These are phyloP conservation scores for Drosophila orosa DNA, from an alignment of 1,140 invertebrate genomes.

Conservation along the genomic window DNA sequence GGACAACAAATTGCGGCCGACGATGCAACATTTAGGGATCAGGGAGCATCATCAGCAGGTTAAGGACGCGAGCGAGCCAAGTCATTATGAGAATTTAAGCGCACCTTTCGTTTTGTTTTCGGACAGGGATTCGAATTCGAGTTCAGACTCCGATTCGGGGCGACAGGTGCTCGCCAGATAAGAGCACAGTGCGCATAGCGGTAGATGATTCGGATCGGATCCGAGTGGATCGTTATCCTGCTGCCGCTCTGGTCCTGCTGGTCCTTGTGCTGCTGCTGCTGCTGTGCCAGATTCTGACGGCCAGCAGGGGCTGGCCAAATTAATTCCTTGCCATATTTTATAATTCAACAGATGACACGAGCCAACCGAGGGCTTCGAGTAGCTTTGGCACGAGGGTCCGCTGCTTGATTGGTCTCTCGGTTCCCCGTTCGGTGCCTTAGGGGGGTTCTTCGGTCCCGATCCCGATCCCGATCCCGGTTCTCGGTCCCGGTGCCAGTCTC, in stretches of 20 bases:
- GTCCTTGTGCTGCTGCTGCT: slow-evolving; percentile 43
- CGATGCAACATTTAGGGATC: slow-evolving; percentile 36
- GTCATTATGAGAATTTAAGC: slow-evolving; percentile 83
- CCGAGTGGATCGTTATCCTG: slow-evolving; percentile 46
- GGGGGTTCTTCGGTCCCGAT: slow-evolving; percentile 19
- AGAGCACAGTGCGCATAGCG: slow-evolving; percentile 60
- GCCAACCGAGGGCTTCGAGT: slow-evolving; percentile 53
- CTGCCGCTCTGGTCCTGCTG: slow-evolving; percentile 22
- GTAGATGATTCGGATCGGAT: slow-evolving; percentile 62
- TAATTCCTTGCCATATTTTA: slow-evolving; percentile 83
- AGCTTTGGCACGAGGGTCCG: slow-evolving; percentile 35
- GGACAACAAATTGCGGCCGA: slow-evolving; percentile 54
- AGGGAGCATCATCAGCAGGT: slow-evolving; percentile 43
- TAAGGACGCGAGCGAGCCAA: slow-evolving; percentile 55
- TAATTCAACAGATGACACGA: slow-evolving; percentile 84
- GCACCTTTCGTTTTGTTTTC: slow-evolving; percentile 76
- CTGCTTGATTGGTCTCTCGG: slow-evolving; percentile 33
- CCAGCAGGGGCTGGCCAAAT: slow-evolving; percentile 64
- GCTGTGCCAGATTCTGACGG: slow-evolving; percentile 75
- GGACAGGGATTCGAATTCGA: slow-evolving; percentile 33
- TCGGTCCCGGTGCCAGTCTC: slow-evolving; percentile 6
- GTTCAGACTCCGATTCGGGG: slow-evolving; percentile 29
- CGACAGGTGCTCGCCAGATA: slow-evolving; percentile 77
- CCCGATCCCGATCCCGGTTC: slow-evolving; percentile 44
- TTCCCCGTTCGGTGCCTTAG: slow-evolving; percentile 3